Evolutionary conservation across 2,888 invertebrate genomes (phyloP), one percentile per base, ranked within the genome.

Genomic region (Hetaerina titia): DNA sequence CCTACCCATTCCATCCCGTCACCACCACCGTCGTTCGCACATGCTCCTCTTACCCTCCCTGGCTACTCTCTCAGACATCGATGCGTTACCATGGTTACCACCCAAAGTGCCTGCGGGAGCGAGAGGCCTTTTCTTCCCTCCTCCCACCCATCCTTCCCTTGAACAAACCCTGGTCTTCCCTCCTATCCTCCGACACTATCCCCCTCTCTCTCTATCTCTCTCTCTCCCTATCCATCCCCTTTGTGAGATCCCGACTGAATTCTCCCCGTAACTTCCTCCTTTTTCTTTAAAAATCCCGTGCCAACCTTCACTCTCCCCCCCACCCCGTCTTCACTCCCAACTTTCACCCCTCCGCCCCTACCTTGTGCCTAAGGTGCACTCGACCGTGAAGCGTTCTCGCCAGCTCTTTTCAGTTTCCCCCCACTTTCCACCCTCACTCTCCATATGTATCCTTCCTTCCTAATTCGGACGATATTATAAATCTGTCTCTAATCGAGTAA

Each of bases 71-170:
- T n/a, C 31, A 9, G 56, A 58, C 89, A 22, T 57, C 64, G 4
- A 31, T 31, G 45, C 8, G 92, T 92, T 74, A 13, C 92, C 92
- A 92, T 92, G 92, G 92, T 69, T 56, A 92, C 92, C 89, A n/a
- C 92, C 13, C 56, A 64, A 45, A 90, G 45, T 90, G 92, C 92
- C 92, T n/a, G 22, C 11, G 69, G 69, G 92, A 22, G 31, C 69
- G 13, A 31, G 64, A 69, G 69, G 69, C 92, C 92, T 92, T 92
- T 92, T 31, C 81, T 81, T 81, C 69, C 74, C 92, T 56, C n/a
- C 15, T 74, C 69, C 90, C 63, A 45, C 90, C 63, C 45, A 2
- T 7, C 88, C 81, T 2, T n/a, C 4, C 31, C 60, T 17, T 15
- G 60, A 17, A 17, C 45, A 45, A 45, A 45, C 17, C 60, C 69